Evolutionary conservation across 2,113 vertebrate genomes (phyloP).

Genomic region (Ageneiosus marmoratus): DNA sequence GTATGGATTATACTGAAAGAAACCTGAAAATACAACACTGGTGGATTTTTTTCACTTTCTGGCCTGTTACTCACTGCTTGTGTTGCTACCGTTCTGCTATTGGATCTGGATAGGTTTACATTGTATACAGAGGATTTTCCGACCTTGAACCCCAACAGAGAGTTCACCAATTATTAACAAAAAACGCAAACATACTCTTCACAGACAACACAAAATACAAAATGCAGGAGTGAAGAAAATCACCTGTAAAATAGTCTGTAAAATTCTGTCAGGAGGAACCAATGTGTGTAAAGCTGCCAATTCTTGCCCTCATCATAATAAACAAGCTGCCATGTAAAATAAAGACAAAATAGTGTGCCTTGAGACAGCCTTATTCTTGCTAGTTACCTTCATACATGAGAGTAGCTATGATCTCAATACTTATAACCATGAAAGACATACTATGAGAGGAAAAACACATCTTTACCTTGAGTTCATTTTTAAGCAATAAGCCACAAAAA

Average conservation of each 20-base stretch:
- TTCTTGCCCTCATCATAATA: neutral
- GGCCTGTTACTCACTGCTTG: neutral
- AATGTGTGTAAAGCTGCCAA: neutral
- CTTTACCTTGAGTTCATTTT: neutral
- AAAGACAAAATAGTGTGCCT: neutral
- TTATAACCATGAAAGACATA: neutral
- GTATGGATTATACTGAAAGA: neutral
- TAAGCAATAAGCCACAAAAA: neutral
- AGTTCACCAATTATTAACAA: constrained; percentile 42
- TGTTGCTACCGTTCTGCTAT: neutral
- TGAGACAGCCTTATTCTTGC: neutral
- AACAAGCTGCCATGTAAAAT: neutral
- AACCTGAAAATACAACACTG: neutral
- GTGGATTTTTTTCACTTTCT: neutral
- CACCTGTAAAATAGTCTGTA: neutral
- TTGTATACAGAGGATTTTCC: neutral
- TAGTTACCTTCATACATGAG: neutral
- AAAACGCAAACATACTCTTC: constrained; percentile 22
- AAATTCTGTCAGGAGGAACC: constrained; percentile 3
- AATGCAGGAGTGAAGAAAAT: constrained; percentile 13
- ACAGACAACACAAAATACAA: neutral
- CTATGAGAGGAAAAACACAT: neutral
- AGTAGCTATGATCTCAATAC: too few species aligned
- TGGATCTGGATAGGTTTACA: neutral
- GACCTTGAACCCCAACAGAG: neutral